Conservation (phyloP, 2,113 vertebrate species). For the Leiothrix lutea region DNA sequence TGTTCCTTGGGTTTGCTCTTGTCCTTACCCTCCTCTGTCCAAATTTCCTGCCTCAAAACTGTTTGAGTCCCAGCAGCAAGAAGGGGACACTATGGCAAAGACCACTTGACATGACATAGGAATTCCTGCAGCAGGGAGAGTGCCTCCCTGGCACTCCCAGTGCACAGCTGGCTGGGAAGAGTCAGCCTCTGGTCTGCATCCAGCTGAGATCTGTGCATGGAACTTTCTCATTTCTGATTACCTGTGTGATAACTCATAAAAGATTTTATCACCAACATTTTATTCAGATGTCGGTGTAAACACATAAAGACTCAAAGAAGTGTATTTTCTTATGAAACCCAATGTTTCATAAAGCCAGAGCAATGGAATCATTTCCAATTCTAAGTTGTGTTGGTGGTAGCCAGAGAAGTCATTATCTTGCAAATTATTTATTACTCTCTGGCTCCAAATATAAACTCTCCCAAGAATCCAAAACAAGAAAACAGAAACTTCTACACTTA, state of each 20-base stretch:
- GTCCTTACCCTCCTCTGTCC: neutral
- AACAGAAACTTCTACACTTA: neutral
- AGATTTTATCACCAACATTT: neutral
- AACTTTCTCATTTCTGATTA: neutral
- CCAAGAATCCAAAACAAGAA: neutral
- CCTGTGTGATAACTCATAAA: neutral
- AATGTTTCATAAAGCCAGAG: neutral
- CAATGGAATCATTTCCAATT: neutral
- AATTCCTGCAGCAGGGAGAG: neutral
- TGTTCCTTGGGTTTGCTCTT: neutral
- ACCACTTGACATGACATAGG: rapidly evolving
- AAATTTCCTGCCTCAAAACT: neutral
- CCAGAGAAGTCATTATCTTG: neutral
- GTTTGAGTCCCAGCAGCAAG: neutral
- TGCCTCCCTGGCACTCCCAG: too few relatives aligned
- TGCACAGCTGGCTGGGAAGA: neutral
- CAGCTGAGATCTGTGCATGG: neutral
- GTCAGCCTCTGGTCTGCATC: neutral
- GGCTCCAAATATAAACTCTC: neutral
- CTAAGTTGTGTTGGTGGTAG: neutral
- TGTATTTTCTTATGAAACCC: neutral
- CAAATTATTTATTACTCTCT: slow-evolving; percentile 19
- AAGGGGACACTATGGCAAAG: neutral
- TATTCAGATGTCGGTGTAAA: neutral
- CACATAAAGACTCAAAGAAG: neutral